phyloP scores from a whole-genome alignment of 1,140 invertebrate genomes.

The Drosophila pachea region DNA sequence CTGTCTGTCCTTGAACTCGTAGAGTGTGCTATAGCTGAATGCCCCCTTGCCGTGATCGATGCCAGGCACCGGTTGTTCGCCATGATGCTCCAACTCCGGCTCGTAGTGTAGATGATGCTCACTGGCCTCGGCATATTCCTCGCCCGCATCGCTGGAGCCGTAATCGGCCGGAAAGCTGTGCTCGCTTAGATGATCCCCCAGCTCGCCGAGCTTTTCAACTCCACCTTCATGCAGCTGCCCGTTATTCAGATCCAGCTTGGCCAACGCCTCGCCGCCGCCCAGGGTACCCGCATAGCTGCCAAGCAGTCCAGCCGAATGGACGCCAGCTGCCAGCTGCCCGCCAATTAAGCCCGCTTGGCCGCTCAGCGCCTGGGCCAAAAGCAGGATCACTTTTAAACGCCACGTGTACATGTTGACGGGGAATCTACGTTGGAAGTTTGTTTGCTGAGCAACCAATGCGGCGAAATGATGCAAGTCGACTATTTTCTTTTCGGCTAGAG shows the following conservation, averaged over 20 bases:
- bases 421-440: not conserved
- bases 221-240: conserved; percentile 27
- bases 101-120: conserved; percentile 20
- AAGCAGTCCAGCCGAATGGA: conserved; percentile 55
- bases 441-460: conserved; percentile 50
- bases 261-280: conserved; percentile 55
- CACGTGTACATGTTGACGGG: conserved; percentile 44
- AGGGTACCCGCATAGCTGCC: conserved; percentile 61
- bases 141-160: conserved; percentile 53
- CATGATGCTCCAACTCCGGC: conserved; percentile 23
- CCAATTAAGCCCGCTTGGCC: conserved; percentile 43
- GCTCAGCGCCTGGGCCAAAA: conserved; percentile 42
- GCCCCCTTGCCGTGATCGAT: conserved; percentile 75
- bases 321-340: conserved; percentile 31
- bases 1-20: conserved; percentile 70
- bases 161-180: conserved; percentile 62
- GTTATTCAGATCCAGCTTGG: conserved; percentile 45
- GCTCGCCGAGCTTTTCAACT: conserved; percentile 38
- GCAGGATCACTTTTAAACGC: conserved; percentile 46
- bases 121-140: conserved; percentile 63
- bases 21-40: conserved; percentile 72
- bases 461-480: conserved; percentile 69
- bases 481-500: conserved; percentile 63
- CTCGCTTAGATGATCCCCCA: conserved; percentile 64
- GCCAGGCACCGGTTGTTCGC: conserved; percentile 61